These are phyloP conservation scores for Trilocha varians DNA, from an alignment of 2,888 invertebrate species.

Conservation along the genomic window DNA sequence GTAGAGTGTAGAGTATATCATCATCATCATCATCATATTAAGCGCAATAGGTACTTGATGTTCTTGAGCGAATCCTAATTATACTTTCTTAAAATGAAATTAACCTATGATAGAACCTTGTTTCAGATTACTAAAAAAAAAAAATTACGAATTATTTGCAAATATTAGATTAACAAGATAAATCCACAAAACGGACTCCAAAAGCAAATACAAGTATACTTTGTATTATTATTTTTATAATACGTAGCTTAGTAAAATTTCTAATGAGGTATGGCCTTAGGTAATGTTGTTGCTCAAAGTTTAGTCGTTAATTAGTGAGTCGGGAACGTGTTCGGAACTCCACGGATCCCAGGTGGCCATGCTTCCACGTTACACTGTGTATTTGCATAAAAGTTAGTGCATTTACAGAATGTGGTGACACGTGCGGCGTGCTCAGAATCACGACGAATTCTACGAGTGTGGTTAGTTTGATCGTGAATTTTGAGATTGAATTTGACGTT, in stretches of 20 bases:
- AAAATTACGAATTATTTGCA: too few species aligned
- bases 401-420: constrained; percentile 28
- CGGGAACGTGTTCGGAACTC: constrained; percentile 26
- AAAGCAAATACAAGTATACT: neutral
- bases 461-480: neutral
- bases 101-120: too few species aligned
- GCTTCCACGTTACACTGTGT: constrained; percentile 30
- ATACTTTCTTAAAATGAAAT: too few species aligned
- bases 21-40: too few species aligned
- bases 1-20: too few species aligned
- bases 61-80: too few species aligned
- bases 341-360: constrained; percentile 47
- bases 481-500: too few species aligned
- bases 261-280: constrained; percentile 39
- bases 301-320: constrained; percentile 51
- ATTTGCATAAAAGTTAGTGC: constrained; percentile 51
- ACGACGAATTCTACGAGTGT: neutral
- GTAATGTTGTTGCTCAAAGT: constrained; percentile 38
- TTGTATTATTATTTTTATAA: constrained; percentile 15
- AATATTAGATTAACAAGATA: too few species aligned
- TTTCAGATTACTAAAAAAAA: too few species aligned
- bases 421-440: constrained; percentile 20
- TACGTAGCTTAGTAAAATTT: constrained; percentile 20
- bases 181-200: neutral
- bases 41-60: too few species aligned